phyloP scores from a whole-genome alignment of 2,797 vertebrate species.

The Xenops minutus region DNA sequence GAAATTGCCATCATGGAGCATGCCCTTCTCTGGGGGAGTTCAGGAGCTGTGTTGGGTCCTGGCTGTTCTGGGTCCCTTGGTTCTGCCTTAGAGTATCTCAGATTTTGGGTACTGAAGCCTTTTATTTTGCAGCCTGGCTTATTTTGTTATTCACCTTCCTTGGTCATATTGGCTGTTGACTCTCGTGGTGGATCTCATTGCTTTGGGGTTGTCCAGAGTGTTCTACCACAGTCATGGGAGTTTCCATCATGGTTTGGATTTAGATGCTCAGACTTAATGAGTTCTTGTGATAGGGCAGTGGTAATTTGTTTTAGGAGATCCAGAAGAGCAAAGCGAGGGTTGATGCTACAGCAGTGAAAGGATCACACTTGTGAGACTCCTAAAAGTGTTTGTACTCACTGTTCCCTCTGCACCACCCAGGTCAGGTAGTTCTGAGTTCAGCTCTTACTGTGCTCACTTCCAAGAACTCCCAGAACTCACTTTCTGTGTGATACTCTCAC shows the following conservation, averaged over 20 bases:
- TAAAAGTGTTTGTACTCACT: neutral
- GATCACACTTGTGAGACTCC: neutral
- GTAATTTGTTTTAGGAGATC: neutral
- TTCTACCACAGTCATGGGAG: neutral
- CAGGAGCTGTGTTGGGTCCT: neutral
- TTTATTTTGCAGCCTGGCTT: neutral
- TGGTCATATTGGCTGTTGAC: too few species aligned
- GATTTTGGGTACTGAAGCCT: neutral
- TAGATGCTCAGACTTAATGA: neutral
- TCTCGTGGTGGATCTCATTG: neutral
- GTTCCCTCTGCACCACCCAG: neutral
- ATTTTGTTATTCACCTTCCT: neutral
- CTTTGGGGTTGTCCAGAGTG: neutral
- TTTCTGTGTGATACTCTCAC: neutral
- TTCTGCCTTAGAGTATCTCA: neutral
- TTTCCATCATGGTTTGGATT: neutral
- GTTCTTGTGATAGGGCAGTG: accelerated
- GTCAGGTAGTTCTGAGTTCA: neutral
- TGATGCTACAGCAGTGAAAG: neutral
- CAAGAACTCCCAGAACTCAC: neutral
- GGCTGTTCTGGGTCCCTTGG: neutral
- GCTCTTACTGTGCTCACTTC: neutral
- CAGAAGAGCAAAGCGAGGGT: neutral
- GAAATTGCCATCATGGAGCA: accelerated
- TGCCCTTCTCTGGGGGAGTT: neutral